Evolutionary conservation across 2,113 vertebrate species (phyloP), one percentile per base, ranked within the genome.

Genomic region (Andinoacara biseriatus): DNA sequence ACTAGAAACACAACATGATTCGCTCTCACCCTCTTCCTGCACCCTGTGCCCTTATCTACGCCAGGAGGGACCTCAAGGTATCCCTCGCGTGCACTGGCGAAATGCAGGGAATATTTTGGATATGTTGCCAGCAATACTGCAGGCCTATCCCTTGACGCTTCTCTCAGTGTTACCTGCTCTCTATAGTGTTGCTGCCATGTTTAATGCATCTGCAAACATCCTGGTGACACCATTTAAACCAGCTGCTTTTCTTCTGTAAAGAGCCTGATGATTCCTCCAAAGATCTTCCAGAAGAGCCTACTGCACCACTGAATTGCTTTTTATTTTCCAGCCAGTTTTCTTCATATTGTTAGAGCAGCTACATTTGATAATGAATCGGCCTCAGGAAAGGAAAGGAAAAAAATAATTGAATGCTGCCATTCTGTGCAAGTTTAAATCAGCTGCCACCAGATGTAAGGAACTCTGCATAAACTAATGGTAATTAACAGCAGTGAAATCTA

Each of bases 401-500:
- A 6, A 80, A 56, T 26, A 72, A 43, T 14, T 10, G 5, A 80
- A 24, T 5, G n/a, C 7, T 62, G 49, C 26, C 49, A 84, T 72
- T 72, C 46, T 72, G 67, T 54, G 26, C 67, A 54, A 54, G 26
- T 72, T 54, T 72, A 54, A 33, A 72, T 69, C n/a, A 63, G 31
- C 72, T 80, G 76, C 79, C 35, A 31, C 20, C 0, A 15, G n/a
- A 82, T 85, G 10, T 15, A 7, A 63, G 31, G 57, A 65, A 26
- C 65, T 24, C 14, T 33, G 29, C 49, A 33, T n/a, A 59, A 18
- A 15, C 78, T 38, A 40, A 72, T 8, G 24, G 54, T 61, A 49
- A 87, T 85, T 59, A 81, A 61, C 24, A 81, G 38, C 74, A 46
- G 22, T 63, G 40, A 57, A 59, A 46, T 52, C 29, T 33, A 69